Conservation (phyloP, 2,888 invertebrate genomes). For the Rhagonycha fulva region DNA sequence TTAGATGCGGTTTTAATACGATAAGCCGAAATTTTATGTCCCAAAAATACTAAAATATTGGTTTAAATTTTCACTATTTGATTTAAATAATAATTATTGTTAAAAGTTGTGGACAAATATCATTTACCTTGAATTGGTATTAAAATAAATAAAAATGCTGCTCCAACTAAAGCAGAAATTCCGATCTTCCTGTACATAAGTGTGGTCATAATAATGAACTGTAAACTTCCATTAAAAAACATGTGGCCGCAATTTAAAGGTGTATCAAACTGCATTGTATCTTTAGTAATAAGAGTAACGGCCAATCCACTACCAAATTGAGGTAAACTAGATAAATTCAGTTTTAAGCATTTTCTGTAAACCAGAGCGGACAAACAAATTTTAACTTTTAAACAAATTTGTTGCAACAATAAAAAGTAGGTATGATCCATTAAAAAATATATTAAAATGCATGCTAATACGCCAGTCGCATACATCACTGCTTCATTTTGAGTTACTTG, state of each 20-base stretch:
- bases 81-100: background rate
- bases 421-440: conserved; percentile 73
- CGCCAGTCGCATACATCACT: conserved; percentile 68
- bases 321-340: conserved; percentile 81
- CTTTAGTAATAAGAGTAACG: conserved; percentile 40
- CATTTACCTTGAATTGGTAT: conserved; percentile 56
- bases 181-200: conserved; percentile 66
- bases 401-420: conserved; percentile 81
- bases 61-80: background rate
- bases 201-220: conserved; percentile 72
- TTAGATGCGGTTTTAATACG: conserved; percentile 77
- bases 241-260: conserved; percentile 80
- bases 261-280: conserved; percentile 74
- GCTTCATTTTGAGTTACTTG: conserved; percentile 61
- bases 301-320: conserved; percentile 75
- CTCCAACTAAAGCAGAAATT: conserved; percentile 59
- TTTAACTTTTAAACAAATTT: conserved; percentile 82
- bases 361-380: conserved; percentile 82
- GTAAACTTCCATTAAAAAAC: conserved; percentile 78
- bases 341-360: conserved; percentile 71
- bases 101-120: background rate
- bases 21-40: conserved; percentile 71
- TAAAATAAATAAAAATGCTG: conserved; percentile 57
- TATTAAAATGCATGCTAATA: conserved; percentile 72
- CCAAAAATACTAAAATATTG: conserved; percentile 65